Percentiles rank a stretch among this genome's conserved stretches.
Conservation (phyloP, 2,888 invertebrate genomes). For the Beris chalybata region DNA sequence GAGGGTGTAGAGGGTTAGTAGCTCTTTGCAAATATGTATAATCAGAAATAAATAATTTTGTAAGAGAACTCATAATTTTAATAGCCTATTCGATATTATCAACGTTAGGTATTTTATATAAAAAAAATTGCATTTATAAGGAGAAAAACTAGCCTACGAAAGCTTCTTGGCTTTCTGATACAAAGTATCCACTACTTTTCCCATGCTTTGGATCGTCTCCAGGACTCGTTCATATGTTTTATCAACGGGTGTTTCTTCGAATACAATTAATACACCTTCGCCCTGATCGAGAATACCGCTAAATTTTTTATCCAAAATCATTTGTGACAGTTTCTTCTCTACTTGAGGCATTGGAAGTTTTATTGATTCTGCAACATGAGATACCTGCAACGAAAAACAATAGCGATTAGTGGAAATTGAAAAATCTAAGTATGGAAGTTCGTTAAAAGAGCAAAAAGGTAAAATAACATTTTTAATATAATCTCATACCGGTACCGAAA, state of each 20-base stretch:
- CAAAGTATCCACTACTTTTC: constrained; percentile 98
- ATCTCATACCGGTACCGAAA: no score
- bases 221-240: constrained; percentile 97
- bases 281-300: constrained; percentile 98
- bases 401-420: constrained; percentile 3
- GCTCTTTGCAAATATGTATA: neutral
- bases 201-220: constrained; percentile 98
- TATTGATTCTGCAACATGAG: constrained; percentile 89
- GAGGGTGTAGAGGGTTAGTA: neutral
- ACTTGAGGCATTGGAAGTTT: constrained; percentile 88
- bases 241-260: constrained; percentile 92
- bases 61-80: neutral
- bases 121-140: constrained; percentile 10
- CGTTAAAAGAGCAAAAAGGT: neutral
- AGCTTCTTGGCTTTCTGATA: constrained; percentile 99
- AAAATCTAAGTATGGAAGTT: neutral
- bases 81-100: neutral
- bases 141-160: constrained; percentile 64
- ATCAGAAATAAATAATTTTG: neutral
- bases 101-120: neutral
- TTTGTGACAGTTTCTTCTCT: constrained; percentile 98
- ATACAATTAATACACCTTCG: constrained; percentile 95
- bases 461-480: neutral
- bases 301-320: constrained; percentile 99
- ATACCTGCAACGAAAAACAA: constrained; percentile 57